phyloP scores from a whole-genome alignment of 1,140 invertebrate genomes.

The Hypothenemus hampei region DNA sequence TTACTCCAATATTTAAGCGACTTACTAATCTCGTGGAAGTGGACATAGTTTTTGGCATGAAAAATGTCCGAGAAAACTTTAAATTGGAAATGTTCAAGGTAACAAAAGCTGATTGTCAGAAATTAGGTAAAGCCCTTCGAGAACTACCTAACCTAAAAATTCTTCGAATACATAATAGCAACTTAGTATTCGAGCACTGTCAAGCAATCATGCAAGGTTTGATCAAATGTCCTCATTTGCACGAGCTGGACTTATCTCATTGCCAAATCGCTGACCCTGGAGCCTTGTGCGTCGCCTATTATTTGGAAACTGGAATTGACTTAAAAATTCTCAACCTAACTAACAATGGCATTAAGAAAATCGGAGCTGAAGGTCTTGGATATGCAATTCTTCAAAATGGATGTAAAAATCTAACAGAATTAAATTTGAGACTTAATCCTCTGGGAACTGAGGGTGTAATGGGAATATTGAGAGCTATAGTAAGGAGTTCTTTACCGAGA shows the following conservation, averaged over 20 bases:
- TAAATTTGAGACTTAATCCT: slow-evolving; percentile 43
- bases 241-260: slow-evolving; percentile 42
- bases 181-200: slow-evolving; percentile 36
- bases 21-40: slow-evolving; percentile 36
- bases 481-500: slow-evolving; percentile 33
- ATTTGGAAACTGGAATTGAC: slow-evolving; percentile 30
- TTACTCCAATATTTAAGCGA: slow-evolving; percentile 36
- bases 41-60: slow-evolving; percentile 36
- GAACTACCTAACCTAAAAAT: slow-evolving; percentile 35
- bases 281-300: slow-evolving; percentile 41
- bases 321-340: slow-evolving; percentile 37
- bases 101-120: slow-evolving; percentile 35
- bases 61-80: slow-evolving; percentile 36
- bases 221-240: slow-evolving; percentile 36
- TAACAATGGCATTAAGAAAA: slow-evolving; percentile 40
- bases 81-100: slow-evolving; percentile 40
- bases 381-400: slow-evolving; percentile 3
- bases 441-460: slow-evolving; percentile 40
- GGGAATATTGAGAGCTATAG: slow-evolving; percentile 40
- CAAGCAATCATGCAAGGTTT: slow-evolving; percentile 38
- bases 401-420: slow-evolving; percentile 2
- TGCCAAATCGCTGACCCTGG: slow-evolving; percentile 42
- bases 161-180: slow-evolving; percentile 37
- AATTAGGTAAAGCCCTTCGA: slow-evolving; percentile 36
- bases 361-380: slow-evolving; percentile 34